Evolutionary conservation across 1,140 invertebrate genomes (phyloP).

Genomic region (Drosophila seguyi): DNA sequence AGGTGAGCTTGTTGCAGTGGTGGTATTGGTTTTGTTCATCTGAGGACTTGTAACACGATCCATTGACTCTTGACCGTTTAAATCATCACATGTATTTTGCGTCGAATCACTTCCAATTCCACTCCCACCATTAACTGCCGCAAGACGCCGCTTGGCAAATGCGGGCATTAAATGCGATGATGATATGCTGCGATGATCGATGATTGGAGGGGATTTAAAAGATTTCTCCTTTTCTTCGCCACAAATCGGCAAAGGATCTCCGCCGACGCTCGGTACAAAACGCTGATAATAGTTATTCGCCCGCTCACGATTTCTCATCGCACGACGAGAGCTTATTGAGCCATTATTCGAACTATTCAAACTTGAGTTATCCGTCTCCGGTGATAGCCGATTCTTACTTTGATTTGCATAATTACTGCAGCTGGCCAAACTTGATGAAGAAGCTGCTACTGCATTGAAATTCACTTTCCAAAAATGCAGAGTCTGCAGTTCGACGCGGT

Average conservation of each 20-base stretch:
- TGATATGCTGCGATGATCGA: constrained; percentile 83
- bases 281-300: constrained; percentile 76
- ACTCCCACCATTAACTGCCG: constrained; percentile 5
- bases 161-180: constrained; percentile 84
- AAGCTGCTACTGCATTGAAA: background rate
- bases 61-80: constrained; percentile 3
- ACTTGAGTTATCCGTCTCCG: constrained; percentile 54
- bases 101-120: constrained; percentile 21
- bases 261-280: constrained; percentile 36
- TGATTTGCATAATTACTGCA: constrained; percentile 26
- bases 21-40: background rate
- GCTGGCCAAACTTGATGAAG: constrained; percentile 2
- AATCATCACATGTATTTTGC: constrained; percentile 28
- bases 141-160: constrained; percentile 74
- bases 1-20: background rate
- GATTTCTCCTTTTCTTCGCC: constrained; percentile 49
- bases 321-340: constrained; percentile 62
- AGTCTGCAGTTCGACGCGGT: constrained; percentile 55
- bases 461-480: constrained; percentile 72
- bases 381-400: constrained; percentile 49
- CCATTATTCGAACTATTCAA: constrained; percentile 49
- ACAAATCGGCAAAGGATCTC: constrained; percentile 27
- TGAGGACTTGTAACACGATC: constrained; percentile 21
- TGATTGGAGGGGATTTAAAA: constrained; percentile 43
- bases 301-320: constrained; percentile 62